Evolutionary conservation across 2,113 vertebrate genomes (phyloP).

Genomic region (Oxygymnocypris stewartii): DNA sequence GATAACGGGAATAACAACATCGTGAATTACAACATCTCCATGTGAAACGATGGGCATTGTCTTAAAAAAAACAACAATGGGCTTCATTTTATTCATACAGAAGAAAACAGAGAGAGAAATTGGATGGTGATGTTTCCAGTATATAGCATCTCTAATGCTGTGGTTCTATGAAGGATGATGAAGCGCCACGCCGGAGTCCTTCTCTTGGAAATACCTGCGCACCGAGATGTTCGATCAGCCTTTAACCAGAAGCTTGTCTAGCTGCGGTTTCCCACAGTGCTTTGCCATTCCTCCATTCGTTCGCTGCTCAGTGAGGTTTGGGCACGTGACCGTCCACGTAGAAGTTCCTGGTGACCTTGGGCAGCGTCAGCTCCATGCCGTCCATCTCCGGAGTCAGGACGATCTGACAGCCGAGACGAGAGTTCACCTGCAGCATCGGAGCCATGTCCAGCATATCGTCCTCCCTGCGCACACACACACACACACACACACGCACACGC

Average conservation of each 20-base stretch:
- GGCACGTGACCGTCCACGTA: conserved; percentile 91
- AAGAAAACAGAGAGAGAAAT: neutral
- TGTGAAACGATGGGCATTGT: neutral
- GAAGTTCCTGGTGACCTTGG: conserved; percentile 90
- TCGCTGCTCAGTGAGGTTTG: conserved; percentile 82
- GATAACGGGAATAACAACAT: neutral
- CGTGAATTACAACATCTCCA: too few relatives aligned
- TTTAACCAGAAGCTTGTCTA: neutral
- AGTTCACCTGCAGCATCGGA: conserved; percentile 86
- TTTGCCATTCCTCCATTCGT: neutral
- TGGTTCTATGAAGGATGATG: neutral
- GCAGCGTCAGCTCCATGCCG: conserved; percentile 82
- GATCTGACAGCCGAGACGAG: conserved; percentile 88
- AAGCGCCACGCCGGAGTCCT: neutral
- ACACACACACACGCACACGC: neutral
- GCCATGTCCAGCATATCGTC: conserved; percentile 96
- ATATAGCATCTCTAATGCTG: neutral
- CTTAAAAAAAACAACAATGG: neutral
- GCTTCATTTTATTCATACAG: neutral
- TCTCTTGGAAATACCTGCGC: neutral
- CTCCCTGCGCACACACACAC: conserved; percentile 72
- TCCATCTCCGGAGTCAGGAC: conserved; percentile 81
- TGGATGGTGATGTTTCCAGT: neutral
- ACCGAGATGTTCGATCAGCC: neutral
- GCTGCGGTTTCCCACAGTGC: neutral